Evolutionary conservation across 2,888 invertebrate genomes (phyloP).

Genomic region (Cyclophora punctaria): DNA sequence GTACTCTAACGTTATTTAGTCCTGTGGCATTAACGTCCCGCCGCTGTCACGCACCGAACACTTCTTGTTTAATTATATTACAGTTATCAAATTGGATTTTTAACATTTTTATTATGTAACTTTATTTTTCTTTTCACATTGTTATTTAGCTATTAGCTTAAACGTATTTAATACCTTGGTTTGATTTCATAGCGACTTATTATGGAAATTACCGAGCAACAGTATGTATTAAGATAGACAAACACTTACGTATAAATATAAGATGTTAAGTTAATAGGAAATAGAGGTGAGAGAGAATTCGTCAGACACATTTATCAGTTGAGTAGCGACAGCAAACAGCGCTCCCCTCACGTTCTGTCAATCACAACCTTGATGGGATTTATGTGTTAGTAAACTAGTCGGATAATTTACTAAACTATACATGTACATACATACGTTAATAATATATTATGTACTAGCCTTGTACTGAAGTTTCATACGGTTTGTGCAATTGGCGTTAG

Average conservation of each 20-base stretch:
- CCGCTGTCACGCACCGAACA: constrained; percentile 50
- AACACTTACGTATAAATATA: constrained; percentile 6
- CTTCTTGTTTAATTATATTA: constrained; percentile 56
- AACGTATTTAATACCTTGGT: no score
- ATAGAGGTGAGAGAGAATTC: not conserved
- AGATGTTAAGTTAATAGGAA: not conserved
- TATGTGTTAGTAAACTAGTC: not conserved
- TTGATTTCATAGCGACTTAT: no score
- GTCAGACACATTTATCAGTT: not conserved
- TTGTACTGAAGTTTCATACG: no score
- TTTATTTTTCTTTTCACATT: constrained; percentile 15
- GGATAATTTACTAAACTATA: not conserved
- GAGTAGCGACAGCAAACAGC: not conserved
- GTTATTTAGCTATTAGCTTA: no score
- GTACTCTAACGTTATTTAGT: constrained; percentile 69
- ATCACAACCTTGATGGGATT: not conserved
- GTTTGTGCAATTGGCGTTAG: no score
- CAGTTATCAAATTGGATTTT: constrained; percentile 39
- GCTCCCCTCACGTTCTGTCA: not conserved
- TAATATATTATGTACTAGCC: no score
- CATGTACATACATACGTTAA: no score
- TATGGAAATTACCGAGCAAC: no score
- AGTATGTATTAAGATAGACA: no score
- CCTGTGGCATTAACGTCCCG: constrained; percentile 57
- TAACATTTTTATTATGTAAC: constrained; percentile 31